Conservation (phyloP, 1,140 invertebrate genomes). For the Triops longicaudatus region DNA sequence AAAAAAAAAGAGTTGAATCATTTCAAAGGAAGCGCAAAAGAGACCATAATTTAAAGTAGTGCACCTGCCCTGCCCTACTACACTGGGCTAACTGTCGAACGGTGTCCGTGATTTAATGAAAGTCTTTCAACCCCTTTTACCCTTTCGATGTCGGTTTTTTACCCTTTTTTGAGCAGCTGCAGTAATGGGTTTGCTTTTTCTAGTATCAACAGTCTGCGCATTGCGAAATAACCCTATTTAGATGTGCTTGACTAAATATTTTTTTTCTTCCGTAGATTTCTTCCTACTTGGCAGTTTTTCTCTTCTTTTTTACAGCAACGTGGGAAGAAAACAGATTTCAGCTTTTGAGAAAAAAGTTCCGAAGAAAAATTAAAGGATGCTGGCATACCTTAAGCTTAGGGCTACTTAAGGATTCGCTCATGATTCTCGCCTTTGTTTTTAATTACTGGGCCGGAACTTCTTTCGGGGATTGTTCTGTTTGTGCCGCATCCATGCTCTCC, state of each 20-base stretch:
- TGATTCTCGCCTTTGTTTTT: constrained; percentile 8
- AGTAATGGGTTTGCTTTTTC: constrained; percentile 1
- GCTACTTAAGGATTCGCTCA: neutral
- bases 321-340: neutral
- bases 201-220: neutral
- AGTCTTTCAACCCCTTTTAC: constrained; percentile 1
- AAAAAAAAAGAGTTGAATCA: neutral
- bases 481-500: neutral
- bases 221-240: constrained; percentile 3
- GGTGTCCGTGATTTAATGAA: neutral
- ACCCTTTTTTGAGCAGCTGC: neutral
- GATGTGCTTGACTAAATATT: neutral
- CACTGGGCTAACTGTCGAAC: neutral
- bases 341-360: neutral
- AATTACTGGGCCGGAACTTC: constrained; percentile 11
- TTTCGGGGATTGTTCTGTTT: neutral
- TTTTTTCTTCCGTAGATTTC: neutral
- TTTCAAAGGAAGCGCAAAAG: neutral
- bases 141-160: neutral
- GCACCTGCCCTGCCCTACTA: neutral
- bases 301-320: neutral
- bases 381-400: neutral
- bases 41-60: constrained; percentile 3
- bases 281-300: too few species aligned
- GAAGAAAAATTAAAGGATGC: neutral